These are phyloP conservation scores for Enchytraeus crypticus DNA, from an alignment of 2,888 invertebrate species.

Conservation along the genomic window DNA sequence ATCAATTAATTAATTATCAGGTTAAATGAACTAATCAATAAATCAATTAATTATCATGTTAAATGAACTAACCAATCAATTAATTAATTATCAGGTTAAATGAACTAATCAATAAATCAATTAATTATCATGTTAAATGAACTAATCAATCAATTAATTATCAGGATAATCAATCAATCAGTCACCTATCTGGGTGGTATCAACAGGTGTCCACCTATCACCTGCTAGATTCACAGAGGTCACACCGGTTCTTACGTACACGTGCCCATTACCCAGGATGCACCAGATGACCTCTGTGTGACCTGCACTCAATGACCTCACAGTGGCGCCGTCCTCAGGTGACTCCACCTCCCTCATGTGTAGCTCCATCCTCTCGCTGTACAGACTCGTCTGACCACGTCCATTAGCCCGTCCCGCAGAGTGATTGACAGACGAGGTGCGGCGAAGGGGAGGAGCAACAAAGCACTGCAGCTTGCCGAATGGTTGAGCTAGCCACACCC, in stretches of 20 bases:
- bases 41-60: too few relatives aligned
- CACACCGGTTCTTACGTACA: constrained; percentile 1
- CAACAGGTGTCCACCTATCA: background rate
- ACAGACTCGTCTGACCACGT: too few relatives aligned
- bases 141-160: too few relatives aligned
- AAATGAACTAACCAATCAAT: too few relatives aligned
- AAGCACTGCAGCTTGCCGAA: background rate
- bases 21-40: too few relatives aligned
- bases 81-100: too few relatives aligned
- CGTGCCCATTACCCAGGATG: background rate
- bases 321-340: background rate
- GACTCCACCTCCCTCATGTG: background rate
- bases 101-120: too few relatives aligned
- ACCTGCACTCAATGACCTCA: background rate
- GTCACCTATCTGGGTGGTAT: constrained; percentile 1
- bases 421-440: background rate
- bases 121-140: too few relatives aligned
- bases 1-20: too few relatives aligned
- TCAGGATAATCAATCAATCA: too few relatives aligned
- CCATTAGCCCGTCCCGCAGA: background rate
- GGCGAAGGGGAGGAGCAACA: background rate
- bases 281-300: constrained; percentile 3
- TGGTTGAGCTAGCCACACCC: background rate
- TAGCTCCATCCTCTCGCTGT: background rate
- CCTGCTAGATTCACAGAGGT: constrained; percentile 1